A percentile compares a stretch with the other conserved stretches of the same genome.
These are phyloP conservation scores for Mormyrus hasselquistii DNA, from an alignment of 2,797 vertebrate species.

Conservation along the genomic window DNA sequence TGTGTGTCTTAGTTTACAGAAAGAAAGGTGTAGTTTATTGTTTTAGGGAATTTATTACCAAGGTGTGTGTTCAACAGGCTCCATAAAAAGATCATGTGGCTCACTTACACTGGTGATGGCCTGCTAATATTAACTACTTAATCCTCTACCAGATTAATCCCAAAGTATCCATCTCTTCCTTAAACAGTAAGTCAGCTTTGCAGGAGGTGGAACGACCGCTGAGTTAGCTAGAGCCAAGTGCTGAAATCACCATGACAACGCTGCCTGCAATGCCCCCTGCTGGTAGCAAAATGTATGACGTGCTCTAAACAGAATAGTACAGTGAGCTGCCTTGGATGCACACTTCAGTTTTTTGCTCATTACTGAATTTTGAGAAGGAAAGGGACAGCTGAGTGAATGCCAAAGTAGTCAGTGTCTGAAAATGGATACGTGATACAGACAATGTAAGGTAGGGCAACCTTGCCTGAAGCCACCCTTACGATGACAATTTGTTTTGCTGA, in stretches of 20 bases:
- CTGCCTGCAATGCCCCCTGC: slow-evolving; percentile 31
- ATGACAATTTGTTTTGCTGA: background rate
- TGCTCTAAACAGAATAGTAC: background rate
- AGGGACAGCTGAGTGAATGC: background rate
- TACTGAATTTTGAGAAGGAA: background rate
- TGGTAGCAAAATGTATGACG: slow-evolving; percentile 33
- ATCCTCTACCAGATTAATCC: slow-evolving; percentile 28
- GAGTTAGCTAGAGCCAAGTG: background rate
- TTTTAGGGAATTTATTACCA: slow-evolving; percentile 33
- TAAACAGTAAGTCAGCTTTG: background rate
- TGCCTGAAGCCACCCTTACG: background rate
- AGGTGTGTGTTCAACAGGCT: slow-evolving; percentile 43
- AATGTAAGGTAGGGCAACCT: background rate
- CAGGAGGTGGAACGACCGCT: background rate
- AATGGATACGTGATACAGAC: background rate
- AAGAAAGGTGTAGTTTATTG: slow-evolving; percentile 48
- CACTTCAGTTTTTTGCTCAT: background rate
- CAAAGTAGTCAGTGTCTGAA: background rate
- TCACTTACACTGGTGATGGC: slow-evolving; percentile 9
- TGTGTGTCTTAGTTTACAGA: slow-evolving; percentile 1
- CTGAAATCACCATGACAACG: background rate
- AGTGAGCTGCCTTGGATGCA: background rate
- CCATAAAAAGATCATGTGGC: slow-evolving; percentile 27
- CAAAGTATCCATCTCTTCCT: slow-evolving; percentile 18
- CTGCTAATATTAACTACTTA: slow-evolving; percentile 20